These are phyloP conservation scores for Athene cunicularia DNA, from an alignment of 2,113 vertebrate genomes.

Conservation along the genomic window DNA sequence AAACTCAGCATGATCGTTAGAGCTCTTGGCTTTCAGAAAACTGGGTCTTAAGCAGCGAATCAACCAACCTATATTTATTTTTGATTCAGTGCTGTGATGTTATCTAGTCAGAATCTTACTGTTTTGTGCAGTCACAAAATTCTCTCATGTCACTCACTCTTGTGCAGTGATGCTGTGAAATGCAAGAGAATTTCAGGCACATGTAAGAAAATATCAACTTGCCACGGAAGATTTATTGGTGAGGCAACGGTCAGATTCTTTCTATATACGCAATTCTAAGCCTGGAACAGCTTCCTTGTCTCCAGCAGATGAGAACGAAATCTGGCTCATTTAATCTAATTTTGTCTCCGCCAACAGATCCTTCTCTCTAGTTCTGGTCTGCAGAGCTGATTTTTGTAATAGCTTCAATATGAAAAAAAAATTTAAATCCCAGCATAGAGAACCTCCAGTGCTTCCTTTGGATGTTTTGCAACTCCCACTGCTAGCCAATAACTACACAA, in stretches of 20 bases:
- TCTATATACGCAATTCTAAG: not conserved
- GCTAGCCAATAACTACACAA: not conserved
- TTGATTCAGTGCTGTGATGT: not conserved
- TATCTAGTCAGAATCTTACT: not conserved
- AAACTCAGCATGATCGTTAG: conserved; percentile 3
- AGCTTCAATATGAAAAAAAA: not conserved
- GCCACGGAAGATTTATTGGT: not conserved
- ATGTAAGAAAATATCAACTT: not conserved
- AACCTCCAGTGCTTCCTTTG: not conserved
- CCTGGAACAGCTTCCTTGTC: conserved; percentile 47
- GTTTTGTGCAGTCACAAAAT: not conserved
- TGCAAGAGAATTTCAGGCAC: not conserved
- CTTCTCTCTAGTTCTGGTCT: conserved; percentile 53
- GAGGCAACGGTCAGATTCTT: not conserved
- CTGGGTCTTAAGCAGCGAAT: conserved; percentile 2
- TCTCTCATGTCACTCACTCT: not conserved
- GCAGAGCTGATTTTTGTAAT: conserved; percentile 37
- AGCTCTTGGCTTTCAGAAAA: conserved; percentile 4
- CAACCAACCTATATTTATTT: conserved; percentile 5
- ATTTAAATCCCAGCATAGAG: not conserved
- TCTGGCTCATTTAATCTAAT: conserved; percentile 63
- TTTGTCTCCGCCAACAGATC: conserved; percentile 59
- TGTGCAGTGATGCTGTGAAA: not conserved
- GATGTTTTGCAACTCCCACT: not conserved
- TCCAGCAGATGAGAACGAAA: conserved; percentile 54